These are phyloP conservation scores for Osmoderma eremita DNA, from an alignment of 2,888 invertebrate genomes.

Conservation along the genomic window DNA sequence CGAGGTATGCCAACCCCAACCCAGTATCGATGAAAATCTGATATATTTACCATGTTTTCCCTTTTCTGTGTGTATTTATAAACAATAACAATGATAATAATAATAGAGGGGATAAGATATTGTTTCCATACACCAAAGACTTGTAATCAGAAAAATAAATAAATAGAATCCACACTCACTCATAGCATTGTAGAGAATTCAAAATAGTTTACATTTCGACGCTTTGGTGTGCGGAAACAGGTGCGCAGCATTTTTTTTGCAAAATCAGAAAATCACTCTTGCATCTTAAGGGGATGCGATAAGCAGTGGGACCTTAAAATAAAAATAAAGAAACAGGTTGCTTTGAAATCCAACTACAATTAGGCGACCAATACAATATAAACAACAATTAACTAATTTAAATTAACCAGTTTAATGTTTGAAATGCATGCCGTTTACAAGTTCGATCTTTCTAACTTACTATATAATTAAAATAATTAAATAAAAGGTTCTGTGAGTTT, in stretches of 20 bases:
- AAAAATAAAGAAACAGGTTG: constrained; percentile 45
- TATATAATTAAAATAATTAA: neutral
- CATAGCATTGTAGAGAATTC: no score
- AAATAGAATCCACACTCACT: constrained; percentile 13
- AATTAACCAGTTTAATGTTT: constrained; percentile 11
- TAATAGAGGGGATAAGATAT: neutral
- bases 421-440: constrained; percentile 28
- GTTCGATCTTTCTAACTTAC: constrained; percentile 40
- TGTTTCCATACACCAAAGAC: constrained; percentile 17
- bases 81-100: neutral
- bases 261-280: constrained; percentile 12
- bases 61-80: constrained; percentile 3
- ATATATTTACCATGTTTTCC: constrained; percentile 21
- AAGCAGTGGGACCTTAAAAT: constrained; percentile 10
- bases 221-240: constrained; percentile 12
- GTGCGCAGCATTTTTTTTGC: constrained; percentile 4
- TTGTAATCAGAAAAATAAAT: constrained; percentile 6
- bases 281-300: constrained; percentile 11
- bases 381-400: constrained; percentile 41
- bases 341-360: constrained; percentile 47
- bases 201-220: no score
- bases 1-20: no score
- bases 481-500: neutral
- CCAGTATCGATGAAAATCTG: constrained; percentile 1
- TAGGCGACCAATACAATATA: constrained; percentile 42